These are phyloP conservation scores for Poeciliopsis presidionis DNA, from an alignment of 2,797 vertebrate genomes.

Conservation along the genomic window DNA sequence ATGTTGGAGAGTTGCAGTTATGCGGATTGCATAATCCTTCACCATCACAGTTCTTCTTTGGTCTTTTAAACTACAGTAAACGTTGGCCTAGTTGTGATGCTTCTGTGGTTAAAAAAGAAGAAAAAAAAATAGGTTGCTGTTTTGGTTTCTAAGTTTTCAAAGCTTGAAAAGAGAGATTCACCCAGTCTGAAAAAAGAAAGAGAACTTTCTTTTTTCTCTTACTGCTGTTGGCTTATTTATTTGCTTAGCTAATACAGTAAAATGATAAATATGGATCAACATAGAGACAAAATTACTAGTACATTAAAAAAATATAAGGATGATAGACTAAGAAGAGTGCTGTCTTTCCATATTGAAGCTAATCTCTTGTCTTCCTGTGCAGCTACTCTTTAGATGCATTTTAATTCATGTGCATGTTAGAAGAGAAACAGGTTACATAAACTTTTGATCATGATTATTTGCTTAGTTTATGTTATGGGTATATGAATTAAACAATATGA, in stretches of 20 bases:
- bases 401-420: background rate
- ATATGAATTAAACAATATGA: background rate
- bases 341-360: background rate
- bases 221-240: background rate
- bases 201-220: conserved; percentile 2
- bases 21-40: background rate
- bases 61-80: background rate
- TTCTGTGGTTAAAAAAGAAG: background rate
- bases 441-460: background rate
- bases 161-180: background rate
- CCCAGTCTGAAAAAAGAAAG: background rate
- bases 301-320: background rate
- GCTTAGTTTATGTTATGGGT: background rate
- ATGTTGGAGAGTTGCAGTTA: background rate
- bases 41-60: conserved; percentile 7
- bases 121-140: conserved; percentile 1
- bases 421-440: background rate
- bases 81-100: conserved; percentile 1
- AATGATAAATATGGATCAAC: conserved; percentile 12
- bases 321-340: background rate
- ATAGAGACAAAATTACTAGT: conserved; percentile 13
- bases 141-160: background rate
- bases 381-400: background rate
- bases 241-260: background rate
- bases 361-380: background rate